phyloP scores from a whole-genome alignment of 1,140 invertebrate species.

The Caenorhabditis latens region DNA sequence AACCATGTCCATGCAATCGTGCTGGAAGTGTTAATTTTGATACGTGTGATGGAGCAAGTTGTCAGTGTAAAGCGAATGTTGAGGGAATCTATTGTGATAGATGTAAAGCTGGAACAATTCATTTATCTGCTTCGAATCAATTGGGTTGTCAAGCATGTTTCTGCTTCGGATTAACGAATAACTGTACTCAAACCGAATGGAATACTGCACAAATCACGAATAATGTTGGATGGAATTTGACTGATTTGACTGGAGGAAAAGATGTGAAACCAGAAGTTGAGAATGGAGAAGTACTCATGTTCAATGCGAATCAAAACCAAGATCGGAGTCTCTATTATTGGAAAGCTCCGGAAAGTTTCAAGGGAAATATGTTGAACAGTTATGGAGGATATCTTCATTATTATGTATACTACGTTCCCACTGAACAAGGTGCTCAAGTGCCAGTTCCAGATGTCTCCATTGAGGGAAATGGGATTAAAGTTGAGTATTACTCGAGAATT shows the following conservation, averaged over 20 bases:
- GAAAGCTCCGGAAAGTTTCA: slow-evolving; percentile 84
- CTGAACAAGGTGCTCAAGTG: slow-evolving; percentile 87
- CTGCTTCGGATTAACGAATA: slow-evolving; percentile 87
- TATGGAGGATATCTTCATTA: slow-evolving; percentile 89
- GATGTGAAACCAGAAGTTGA: slow-evolving; percentile 72
- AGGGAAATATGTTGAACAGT: slow-evolving; percentile 82
- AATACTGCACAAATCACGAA: slow-evolving; percentile 65
- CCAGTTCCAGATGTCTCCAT: slow-evolving; percentile 88
- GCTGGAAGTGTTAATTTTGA: slow-evolving; percentile 83
- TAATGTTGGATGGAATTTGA: slow-evolving; percentile 78
- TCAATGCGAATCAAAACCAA: slow-evolving; percentile 81
- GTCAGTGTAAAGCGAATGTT: slow-evolving; percentile 84
- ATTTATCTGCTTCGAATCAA: slow-evolving; percentile 84
- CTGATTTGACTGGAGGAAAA: slow-evolving; percentile 75
- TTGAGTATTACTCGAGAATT: slow-evolving; percentile 80
- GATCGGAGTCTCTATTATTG: slow-evolving; percentile 87
- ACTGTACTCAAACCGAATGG: slow-evolving; percentile 61
- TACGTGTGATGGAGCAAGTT: slow-evolving; percentile 84
- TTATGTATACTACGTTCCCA: slow-evolving; percentile 86
- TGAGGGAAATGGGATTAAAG: slow-evolving; percentile 81
- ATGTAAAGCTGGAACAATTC: slow-evolving; percentile 89
- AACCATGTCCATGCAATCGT: slow-evolving; percentile 86
- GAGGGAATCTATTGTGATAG: slow-evolving; percentile 75
- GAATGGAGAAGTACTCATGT: slow-evolving; percentile 72
- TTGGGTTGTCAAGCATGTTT: slow-evolving; percentile 90